Evolutionary conservation across 2,113 vertebrate genomes (phyloP), one percentile per base, ranked within the genome.

Genomic region (Chionis minor): DNA sequence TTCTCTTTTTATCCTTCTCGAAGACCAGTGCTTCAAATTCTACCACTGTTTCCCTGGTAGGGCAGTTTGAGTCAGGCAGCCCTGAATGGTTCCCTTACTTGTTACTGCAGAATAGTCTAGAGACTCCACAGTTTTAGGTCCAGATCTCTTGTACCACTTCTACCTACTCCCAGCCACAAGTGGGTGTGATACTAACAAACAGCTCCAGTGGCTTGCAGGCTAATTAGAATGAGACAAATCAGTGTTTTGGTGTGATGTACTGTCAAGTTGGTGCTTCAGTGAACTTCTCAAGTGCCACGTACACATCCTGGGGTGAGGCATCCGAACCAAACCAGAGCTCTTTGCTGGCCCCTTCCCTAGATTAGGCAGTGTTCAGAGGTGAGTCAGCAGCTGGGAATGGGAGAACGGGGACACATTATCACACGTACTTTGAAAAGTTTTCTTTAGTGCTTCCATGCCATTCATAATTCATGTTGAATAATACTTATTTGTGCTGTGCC

Each of bases 381-480:
- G 66, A 74, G 40, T 38, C 44, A 73, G 73, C 79, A 84, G 47
- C 67, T 88, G 63, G 42, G 55, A 58, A 79, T 42, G 24, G 47
- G 35, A 69, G 55, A 91, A 23, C 22, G 61, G 44, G 61, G 73
- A 54, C 0, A 5, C 13, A 12, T 63, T 56, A 44, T 55, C 28
- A 78, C 30, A 79, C 15, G 8, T 59, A 55, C 51, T 88, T 71
- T 40, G 35, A 74, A 81, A 91, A 93, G 54, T 63, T 88, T 74
- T 88, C 52, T 86, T 65, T 52, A 35, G 33, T 72, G 28, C 26
- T 72, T 94, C 80, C 27, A n/a, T 75, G 61, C 54, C 51, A 86
- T 89, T 96, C 56, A 95, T 86, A 92, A 73, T 81, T 94, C 56
- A 89, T 72, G 35, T 54, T 91, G 81, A 81, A 84, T 94, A 84